phyloP scores from a whole-genome alignment of 2,113 vertebrate species.

The Tragelaphus scriptus region DNA sequence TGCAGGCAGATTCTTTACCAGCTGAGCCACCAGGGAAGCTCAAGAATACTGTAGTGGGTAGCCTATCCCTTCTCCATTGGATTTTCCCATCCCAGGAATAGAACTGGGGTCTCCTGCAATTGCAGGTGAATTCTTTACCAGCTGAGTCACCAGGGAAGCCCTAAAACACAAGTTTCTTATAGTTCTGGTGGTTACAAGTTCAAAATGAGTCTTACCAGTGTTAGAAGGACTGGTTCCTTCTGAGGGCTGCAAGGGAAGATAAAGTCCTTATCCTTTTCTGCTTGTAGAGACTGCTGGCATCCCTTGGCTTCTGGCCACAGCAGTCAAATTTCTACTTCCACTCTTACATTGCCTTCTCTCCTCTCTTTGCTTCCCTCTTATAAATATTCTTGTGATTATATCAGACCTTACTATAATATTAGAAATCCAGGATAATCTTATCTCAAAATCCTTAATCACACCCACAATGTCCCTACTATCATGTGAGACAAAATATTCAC shows the following conservation, averaged over 20 bases:
- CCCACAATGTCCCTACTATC: background rate
- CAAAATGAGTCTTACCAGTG: background rate
- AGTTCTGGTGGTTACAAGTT: background rate
- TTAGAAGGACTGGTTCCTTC: background rate
- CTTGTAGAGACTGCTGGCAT: background rate
- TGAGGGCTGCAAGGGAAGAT: background rate
- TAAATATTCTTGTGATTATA: background rate
- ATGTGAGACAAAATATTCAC: background rate
- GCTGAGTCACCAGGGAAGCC: background rate
- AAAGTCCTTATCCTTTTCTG: background rate
- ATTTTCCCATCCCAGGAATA: background rate
- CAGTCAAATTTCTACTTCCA: background rate
- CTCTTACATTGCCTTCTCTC: background rate
- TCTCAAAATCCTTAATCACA: background rate
- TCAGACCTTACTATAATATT: background rate
- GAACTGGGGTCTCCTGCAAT: background rate
- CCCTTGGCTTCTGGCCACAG: background rate
- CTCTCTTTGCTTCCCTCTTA: background rate
- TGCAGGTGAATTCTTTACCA: background rate
- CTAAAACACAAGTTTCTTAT: background rate
- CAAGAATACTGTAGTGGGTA: background rate
- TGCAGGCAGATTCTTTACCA: background rate
- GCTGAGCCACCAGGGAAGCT: background rate
- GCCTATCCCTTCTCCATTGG: background rate
- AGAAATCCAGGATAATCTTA: background rate